Evolutionary conservation across 1,140 invertebrate species (phyloP), one percentile per base, ranked within the genome.

Genomic region (Mycetomoellerius zeteki): DNA sequence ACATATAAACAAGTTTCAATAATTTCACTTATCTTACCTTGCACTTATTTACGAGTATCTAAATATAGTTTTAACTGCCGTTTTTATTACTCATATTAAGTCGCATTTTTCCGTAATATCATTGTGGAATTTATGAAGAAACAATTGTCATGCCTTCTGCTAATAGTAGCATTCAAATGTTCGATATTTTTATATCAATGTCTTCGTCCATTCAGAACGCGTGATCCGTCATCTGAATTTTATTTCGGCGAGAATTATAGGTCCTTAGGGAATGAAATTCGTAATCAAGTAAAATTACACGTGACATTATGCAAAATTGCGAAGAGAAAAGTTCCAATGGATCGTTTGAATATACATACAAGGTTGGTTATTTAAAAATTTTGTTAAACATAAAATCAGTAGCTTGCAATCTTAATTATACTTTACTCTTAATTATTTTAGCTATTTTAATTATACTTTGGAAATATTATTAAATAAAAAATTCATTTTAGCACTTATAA

Each of bases 331-430:
- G 30, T 43, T 65, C 19, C 50, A 81, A 8, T 33, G 33, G 52
- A n/a, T 56, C 64, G 6, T 90, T 90, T 58, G 86, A 76, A 14
- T 62, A 56, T 37, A 72, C 73, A 37, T 90, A 90, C 19, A 80
- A 90, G 88, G 89, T 90, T 89, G 16, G 89, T 78, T 80, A 37
- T 58, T 16, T 4, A 27, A 2, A 47, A 37, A 16, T 33, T 56
- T 14, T 3, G 56, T 67, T 1, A 14, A 69, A 21, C 3, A 58
- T 77, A 33, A 21, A 30, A 77, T 10, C 5, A 12, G 7, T 76
- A 37, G 12, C n/a, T n/a, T 27, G 24, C 27, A 1, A 77, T 67
- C n/a, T n/a, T n/a, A n/a, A n/a, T n/a, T n/a, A n/a, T n/a, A n/a
- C n/a, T n/a, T n/a, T n/a, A n/a, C n/a, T n/a, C n/a, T n/a, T n/a